Evolutionary conservation across 2,797 vertebrate species (phyloP).

Genomic region (Mormyrus proboscirostris): DNA sequence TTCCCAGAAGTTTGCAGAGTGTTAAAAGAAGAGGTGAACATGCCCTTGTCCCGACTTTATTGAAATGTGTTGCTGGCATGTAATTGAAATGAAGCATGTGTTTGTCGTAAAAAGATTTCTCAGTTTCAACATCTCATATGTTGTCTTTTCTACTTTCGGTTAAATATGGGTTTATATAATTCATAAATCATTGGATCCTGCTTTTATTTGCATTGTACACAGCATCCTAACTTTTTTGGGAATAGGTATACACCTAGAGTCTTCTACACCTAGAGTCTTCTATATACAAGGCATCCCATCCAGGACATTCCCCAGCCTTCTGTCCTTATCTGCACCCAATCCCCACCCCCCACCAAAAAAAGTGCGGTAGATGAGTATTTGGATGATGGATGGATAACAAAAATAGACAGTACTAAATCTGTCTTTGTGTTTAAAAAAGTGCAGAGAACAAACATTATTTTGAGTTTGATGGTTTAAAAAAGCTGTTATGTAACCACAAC

Average conservation of each 20-base stretch:
- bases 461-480: background rate
- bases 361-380: background rate
- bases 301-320: background rate
- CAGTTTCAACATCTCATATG: background rate
- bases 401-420: background rate
- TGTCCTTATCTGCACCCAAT: background rate
- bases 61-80: background rate
- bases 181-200: background rate
- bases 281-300: background rate
- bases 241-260: background rate
- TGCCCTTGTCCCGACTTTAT: background rate
- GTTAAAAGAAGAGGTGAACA: background rate
- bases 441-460: background rate
- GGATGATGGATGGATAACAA: background rate
- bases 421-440: background rate
- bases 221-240: background rate
- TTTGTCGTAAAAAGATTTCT: background rate
- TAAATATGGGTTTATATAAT: background rate
- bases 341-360: background rate
- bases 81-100: background rate
- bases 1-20: too few species aligned
- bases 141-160: background rate
- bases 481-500: background rate
- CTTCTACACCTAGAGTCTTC: background rate
- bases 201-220: background rate